A percentile compares a stretch with the other conserved stretches of the same genome.
Evolutionary conservation across 2,797 vertebrate genomes (phyloP).

Genomic region (Rachycentron canadum): DNA sequence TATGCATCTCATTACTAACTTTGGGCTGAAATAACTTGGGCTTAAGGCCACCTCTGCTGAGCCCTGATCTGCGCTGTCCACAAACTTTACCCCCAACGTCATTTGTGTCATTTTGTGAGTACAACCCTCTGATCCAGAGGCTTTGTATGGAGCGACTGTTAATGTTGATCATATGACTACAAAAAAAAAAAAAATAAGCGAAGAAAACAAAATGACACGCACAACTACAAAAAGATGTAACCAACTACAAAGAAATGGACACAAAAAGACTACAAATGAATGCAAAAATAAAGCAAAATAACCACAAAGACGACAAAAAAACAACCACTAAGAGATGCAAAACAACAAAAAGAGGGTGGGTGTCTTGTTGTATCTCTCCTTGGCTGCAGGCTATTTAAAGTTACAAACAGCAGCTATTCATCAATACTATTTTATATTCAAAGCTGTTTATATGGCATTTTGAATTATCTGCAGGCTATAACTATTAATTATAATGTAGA

Average conservation of each 20-base stretch:
- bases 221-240: neutral
- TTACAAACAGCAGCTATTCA: neutral
- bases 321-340: neutral
- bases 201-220: neutral
- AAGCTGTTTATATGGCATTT: neutral
- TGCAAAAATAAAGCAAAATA: neutral
- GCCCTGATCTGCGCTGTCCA: constrained; percentile 52
- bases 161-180: neutral
- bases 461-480: neutral
- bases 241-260: neutral
- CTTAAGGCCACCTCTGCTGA: constrained; percentile 70
- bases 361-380: neutral
- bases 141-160: constrained; percentile 8
- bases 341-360: neutral
- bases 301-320: neutral
- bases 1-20: constrained; percentile 80
- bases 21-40: constrained; percentile 73
- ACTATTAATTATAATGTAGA: neutral
- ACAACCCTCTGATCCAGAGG: constrained; percentile 5
- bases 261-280: neutral
- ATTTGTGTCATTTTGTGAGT: constrained; percentile 30
- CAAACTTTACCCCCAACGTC: constrained; percentile 59
- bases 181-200: neutral
- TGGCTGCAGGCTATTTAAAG: too few relatives aligned
- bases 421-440: neutral